These are phyloP conservation scores for Engraulis encrasicolus DNA, from an alignment of 2,113 vertebrate genomes.

Conservation along the genomic window DNA sequence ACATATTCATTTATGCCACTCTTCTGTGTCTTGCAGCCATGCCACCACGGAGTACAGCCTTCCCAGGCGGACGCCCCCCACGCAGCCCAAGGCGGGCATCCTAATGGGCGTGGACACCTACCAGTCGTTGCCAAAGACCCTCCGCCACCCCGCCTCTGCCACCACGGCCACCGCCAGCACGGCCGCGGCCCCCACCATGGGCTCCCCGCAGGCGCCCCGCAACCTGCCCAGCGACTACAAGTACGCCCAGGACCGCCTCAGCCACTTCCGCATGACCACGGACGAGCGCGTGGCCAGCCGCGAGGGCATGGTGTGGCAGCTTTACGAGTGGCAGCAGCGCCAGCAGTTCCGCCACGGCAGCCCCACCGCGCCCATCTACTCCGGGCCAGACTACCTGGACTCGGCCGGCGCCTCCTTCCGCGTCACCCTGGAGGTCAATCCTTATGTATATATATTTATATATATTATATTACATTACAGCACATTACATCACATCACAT, in stretches of 20 bases:
- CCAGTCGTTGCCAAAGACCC: conserved; percentile 91
- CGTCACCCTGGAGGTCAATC: conserved; percentile 88
- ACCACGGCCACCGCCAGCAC: no score
- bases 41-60: conserved; percentile 80
- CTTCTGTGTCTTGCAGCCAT: conserved; percentile 70
- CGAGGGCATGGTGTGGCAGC: conserved; percentile 97
- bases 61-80: conserved; percentile 82
- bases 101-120: conserved; percentile 84
- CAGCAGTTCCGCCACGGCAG: conserved; percentile 97
- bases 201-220: conserved; percentile 80
- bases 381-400: conserved; percentile 83
- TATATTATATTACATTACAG: no score
- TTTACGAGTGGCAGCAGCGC: conserved; percentile 98
- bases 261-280: conserved; percentile 95
- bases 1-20: no score
- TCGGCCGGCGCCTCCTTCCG: conserved; percentile 76
- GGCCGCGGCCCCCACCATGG: conserved; percentile 78
- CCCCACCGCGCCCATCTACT: conserved; percentile 85
- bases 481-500: no score
- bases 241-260: conserved; percentile 94
- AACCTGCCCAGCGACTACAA: conserved; percentile 96
- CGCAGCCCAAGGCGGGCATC: conserved; percentile 76
- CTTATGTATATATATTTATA: no score
- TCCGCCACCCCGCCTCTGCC: conserved; percentile 77
- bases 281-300: conserved; percentile 90